Conservation (phyloP, 2,888 invertebrate species). For the Hanleya hanleyi region DNA sequence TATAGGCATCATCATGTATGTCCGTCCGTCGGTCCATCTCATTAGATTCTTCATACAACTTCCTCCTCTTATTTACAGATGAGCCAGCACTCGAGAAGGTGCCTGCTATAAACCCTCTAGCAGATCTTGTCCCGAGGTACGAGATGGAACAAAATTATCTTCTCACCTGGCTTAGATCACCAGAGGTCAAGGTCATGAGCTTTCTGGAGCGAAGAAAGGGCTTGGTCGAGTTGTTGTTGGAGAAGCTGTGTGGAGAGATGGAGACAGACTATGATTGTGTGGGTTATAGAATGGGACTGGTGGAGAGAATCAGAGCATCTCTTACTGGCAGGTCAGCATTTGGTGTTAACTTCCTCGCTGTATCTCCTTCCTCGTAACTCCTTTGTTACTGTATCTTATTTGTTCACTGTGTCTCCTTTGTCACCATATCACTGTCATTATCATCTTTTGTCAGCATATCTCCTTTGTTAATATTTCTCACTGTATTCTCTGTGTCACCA, state of each 20-base stretch:
- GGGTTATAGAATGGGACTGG: conserved; percentile 53
- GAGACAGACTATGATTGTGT: conserved; percentile 62
- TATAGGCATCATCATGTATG: too few species aligned
- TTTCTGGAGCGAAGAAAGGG: conserved; percentile 39
- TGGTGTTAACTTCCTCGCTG: too few species aligned
- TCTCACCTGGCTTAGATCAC: conserved; percentile 55
- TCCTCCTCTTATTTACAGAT: conserved; percentile 37
- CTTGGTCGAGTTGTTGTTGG: conserved; percentile 53
- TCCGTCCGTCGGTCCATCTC: too few species aligned
- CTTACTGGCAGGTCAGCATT: conserved; percentile 44
- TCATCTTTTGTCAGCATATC: background rate
- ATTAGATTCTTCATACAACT: too few species aligned
- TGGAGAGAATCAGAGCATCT: conserved; percentile 56
- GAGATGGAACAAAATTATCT: conserved; percentile 61
- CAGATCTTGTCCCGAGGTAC: conserved; percentile 58
- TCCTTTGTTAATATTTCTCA: too few species aligned
- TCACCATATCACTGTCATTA: background rate
- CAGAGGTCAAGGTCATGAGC: conserved; percentile 39
- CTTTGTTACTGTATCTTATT: background rate
- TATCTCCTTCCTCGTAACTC: too few species aligned
- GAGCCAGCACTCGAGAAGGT: conserved; percentile 36
- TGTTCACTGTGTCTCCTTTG: background rate
- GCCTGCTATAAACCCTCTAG: conserved; percentile 51
- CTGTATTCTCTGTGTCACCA: too few species aligned
- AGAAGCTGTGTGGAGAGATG: conserved; percentile 45